phyloP scores from a whole-genome alignment of 2,888 invertebrate species.

The Didymodactylos carnosus region DNA sequence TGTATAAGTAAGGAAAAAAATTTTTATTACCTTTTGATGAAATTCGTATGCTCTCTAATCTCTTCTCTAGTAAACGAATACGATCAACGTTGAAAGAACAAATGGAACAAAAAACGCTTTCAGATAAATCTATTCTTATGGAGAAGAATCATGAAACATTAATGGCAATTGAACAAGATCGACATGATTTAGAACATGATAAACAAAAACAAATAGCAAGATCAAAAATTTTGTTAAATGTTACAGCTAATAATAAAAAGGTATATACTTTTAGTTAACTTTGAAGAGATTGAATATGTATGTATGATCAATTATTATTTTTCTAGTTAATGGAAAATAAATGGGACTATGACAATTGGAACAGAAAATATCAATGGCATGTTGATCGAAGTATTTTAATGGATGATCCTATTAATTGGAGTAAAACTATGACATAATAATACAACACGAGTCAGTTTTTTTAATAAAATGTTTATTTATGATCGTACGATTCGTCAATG shows the following conservation, averaged over 20 bases:
- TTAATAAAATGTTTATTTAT: neutral
- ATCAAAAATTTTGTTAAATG: neutral
- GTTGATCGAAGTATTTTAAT: slow-evolving; percentile 4
- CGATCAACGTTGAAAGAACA: slow-evolving; percentile 11
- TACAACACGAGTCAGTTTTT: no score
- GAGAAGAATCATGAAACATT: slow-evolving; percentile 1
- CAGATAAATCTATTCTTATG: neutral
- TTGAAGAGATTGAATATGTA: neutral
- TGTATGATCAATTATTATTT: neutral
- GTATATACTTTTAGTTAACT: no score
- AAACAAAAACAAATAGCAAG: neutral
- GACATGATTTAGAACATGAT: neutral
- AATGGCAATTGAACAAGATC: neutral
- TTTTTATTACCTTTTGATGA: neutral
- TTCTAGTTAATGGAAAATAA: slow-evolving; percentile 12
- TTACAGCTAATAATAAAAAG: slow-evolving; percentile 4
- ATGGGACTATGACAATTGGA: slow-evolving; percentile 8
- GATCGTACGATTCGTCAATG: no score
- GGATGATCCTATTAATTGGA: slow-evolving; percentile 13
- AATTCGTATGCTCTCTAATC: no score
- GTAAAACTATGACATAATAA: slow-evolving; percentile 3
- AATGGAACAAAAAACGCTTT: slow-evolving; percentile 7
- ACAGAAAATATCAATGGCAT: slow-evolving; percentile 11
- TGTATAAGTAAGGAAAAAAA: neutral
- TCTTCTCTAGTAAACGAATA: slow-evolving; percentile 4